These are phyloP conservation scores for Ephydatia muelleri DNA, from an alignment of 37 sponge, comb jelly and placozoan genomes.

Conservation along the genomic window DNA sequence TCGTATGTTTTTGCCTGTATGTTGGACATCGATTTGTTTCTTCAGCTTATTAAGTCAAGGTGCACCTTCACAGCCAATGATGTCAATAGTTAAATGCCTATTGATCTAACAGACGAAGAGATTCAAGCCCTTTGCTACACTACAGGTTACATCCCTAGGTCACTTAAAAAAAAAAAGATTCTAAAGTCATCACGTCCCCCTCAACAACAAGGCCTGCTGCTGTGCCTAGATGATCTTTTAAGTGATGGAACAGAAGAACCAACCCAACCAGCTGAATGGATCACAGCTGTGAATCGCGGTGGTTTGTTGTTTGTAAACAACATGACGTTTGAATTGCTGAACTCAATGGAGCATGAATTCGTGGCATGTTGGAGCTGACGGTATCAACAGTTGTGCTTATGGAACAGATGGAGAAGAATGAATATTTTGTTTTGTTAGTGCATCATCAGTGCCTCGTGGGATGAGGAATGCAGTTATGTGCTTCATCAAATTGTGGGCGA, in stretches of 20 bases:
- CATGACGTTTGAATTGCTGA: background rate
- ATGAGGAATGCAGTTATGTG: background rate
- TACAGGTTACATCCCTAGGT: conserved; percentile 24
- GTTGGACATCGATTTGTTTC: no score
- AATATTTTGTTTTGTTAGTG: no score
- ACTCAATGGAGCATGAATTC: conserved; percentile 11
- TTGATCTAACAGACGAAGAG: conserved; percentile 2
- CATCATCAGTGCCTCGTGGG: no score
- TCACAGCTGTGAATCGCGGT: conserved; percentile 16
- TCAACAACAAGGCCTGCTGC: conserved; percentile 2
- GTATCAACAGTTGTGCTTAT: background rate
- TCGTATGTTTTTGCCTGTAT: conserved; percentile 1
- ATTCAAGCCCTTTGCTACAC: conserved; percentile 13
- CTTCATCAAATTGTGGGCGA: conserved; percentile 15
- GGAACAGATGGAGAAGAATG: background rate
- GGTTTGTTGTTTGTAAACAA: conserved; percentile 20
- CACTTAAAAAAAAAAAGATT: conserved; percentile 1
- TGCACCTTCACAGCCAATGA: background rate
- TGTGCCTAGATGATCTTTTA: conserved; percentile 14
- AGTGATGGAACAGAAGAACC: conserved; percentile 14
- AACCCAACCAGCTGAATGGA: conserved; percentile 2
- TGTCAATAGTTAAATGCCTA: background rate
- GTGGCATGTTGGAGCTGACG: background rate
- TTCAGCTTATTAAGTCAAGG: background rate
- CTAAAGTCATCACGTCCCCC: background rate